Conservation (phyloP, 2,797 vertebrate genomes). For the Acanthopagrus latus region DNA sequence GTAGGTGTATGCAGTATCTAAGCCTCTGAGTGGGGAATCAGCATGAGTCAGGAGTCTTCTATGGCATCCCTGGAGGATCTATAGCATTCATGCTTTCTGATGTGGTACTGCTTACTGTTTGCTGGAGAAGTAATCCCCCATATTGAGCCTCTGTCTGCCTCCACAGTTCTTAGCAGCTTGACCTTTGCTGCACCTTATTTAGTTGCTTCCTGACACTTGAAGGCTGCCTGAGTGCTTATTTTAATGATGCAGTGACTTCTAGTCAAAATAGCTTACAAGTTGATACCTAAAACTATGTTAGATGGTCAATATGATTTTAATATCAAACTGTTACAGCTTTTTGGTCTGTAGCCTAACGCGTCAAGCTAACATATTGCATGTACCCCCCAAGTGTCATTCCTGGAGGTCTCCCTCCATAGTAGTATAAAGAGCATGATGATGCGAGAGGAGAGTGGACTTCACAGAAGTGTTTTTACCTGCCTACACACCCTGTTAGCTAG, state of each 20-base stretch:
- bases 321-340: not conserved
- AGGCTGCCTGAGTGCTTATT: not conserved
- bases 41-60: not conserved
- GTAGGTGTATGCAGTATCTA: not conserved
- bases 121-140: not conserved
- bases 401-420: too few species aligned
- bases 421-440: too few species aligned
- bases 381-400: too few species aligned
- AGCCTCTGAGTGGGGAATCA: not conserved
- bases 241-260: not conserved
- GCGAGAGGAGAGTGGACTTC: too few species aligned
- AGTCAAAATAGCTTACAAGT: not conserved
- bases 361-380: too few species aligned
- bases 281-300: not conserved
- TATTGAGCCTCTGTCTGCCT: not conserved
- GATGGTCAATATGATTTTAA: not conserved
- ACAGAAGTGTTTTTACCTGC: too few species aligned
- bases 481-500: too few species aligned
- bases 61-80: not conserved
- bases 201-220: not conserved
- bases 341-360: too few species aligned
- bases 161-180: not conserved
- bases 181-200: not conserved
- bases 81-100: not conserved
- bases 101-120: not conserved